Evolutionary conservation across 2,888 invertebrate species (phyloP), one percentile per base, ranked within the genome.

Genomic region (Cryptocephalus moraei): DNA sequence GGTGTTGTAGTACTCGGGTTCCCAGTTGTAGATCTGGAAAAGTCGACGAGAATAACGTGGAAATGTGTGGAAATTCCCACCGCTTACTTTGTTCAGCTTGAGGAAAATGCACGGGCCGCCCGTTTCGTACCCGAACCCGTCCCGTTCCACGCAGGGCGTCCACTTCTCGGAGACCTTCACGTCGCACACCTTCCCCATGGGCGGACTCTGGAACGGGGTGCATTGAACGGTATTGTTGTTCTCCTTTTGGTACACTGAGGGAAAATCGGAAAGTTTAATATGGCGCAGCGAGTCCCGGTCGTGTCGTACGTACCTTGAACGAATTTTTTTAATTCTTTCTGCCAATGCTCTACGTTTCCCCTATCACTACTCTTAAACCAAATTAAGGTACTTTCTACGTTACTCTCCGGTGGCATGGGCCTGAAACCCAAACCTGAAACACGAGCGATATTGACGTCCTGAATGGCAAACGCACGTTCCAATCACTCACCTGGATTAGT

Each of bases 381-480:
- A 73, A 99, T 89, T 63, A 99, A 81, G 54, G 96, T 96, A 70
- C 94, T 95, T 70, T 94, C 94, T 60, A 93, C 91, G 70, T 90
- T 92, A 50, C 81, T 80, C 62, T 88, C 87, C 60, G 92, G 84
- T 56, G 91, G 93, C 87, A 92, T 91, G 54, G 99, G 99, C 67
- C 96, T 81, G 77, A 95, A 97, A 57, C 96, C 96, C 65, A 99
- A 80, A 66, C 95, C 93, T 91, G 72, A 66, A 55, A 41, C 33
- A n/a, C 11, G 9, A 41, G 14, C 12, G 32, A 22, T 8, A 2
- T 22, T 22, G 22, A 22, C 22, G 22, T 22, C 6, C 6, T 6
- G 6, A 22, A 6, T 36, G 11, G 12, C 36, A 6, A 11, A 6
- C n/a, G 12, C 6, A 36, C 3, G 11, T 2, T 36, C 4, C 36